Percentiles rank a stretch among this genome's conserved stretches.
These are phyloP conservation scores for Kryptopterus vitreolus DNA, from an alignment of 2,797 vertebrate genomes.

Conservation along the genomic window DNA sequence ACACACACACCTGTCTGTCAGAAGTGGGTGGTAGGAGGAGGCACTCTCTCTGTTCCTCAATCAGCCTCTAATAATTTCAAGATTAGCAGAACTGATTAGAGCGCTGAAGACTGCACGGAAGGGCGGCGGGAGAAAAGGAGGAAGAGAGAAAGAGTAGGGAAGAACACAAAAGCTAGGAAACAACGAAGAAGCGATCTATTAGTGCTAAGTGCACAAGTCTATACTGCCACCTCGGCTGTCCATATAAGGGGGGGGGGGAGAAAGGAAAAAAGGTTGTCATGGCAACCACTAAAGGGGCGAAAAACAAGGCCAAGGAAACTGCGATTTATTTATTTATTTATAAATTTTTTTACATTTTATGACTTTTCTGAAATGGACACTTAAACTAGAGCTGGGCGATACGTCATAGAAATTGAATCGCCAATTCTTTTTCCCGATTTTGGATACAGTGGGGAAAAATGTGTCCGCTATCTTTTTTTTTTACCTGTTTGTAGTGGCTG, in stretches of 20 bases:
- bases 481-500: too few relatives aligned
- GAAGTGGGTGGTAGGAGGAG: constrained; percentile 60
- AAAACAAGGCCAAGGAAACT: constrained; percentile 2
- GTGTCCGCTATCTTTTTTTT: too few relatives aligned
- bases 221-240: constrained; percentile 5
- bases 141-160: not conserved
- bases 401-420: too few relatives aligned
- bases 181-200: constrained; percentile 34
- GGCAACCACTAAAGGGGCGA: constrained; percentile 18
- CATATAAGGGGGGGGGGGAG: not conserved
- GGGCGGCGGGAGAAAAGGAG: constrained; percentile 41
- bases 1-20: constrained; percentile 58
- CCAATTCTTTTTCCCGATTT: too few relatives aligned
- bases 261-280: constrained; percentile 29
- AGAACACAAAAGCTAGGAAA: constrained; percentile 15
- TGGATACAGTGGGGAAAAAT: too few relatives aligned
- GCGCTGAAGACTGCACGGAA: constrained; percentile 53
- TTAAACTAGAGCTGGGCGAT: too few relatives aligned
- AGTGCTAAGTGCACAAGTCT: not conserved
- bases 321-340: too few relatives aligned
- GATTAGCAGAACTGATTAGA: constrained; percentile 78
- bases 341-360: too few relatives aligned
- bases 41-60: constrained; percentile 60
- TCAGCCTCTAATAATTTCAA: constrained; percentile 74
- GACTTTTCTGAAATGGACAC: too few relatives aligned